These are phyloP conservation scores for Oryctolagus cuniculus DNA, from an alignment of 2,113 vertebrate genomes.

Conservation along the genomic window DNA sequence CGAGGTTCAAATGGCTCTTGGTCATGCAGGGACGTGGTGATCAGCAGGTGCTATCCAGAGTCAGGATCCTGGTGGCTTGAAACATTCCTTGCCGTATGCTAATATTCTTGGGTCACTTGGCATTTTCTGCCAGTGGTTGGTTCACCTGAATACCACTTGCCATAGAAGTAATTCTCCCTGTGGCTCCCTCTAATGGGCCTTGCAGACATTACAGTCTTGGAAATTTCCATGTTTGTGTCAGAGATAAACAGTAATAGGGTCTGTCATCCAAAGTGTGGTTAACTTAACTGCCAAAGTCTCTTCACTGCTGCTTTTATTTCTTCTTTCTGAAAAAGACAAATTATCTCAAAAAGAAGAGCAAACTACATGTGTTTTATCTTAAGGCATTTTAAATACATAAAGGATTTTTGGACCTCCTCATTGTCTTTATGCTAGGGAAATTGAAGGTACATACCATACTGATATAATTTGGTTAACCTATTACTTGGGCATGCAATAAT, in stretches of 20 bases:
- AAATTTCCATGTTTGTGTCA: constrained; percentile 32
- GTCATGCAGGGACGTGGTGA: neutral
- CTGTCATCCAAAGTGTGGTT: neutral
- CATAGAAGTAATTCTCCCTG: neutral
- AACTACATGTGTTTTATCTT: neutral
- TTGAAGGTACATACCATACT: neutral
- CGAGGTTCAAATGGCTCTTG: neutral
- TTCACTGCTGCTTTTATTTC: neutral
- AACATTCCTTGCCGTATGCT: neutral
- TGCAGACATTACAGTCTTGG: constrained; percentile 19
- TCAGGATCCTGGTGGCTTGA: neutral
- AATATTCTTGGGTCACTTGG: neutral
- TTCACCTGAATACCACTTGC: neutral
- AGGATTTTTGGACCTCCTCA: neutral
- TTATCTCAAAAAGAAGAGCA: neutral
- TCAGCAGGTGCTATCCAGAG: neutral
- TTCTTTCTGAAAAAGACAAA: constrained; percentile 36
- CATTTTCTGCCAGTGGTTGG: neutral
- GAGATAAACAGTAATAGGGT: neutral
- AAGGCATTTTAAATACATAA: neutral
- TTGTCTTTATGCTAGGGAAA: neutral
- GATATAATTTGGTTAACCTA: neutral
- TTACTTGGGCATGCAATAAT: neutral
- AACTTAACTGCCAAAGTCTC: neutral
- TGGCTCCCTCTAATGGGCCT: constrained; percentile 63